Percentiles rank a stretch among this genome's conserved stretches.
Conservation (phyloP, 2,113 vertebrate genomes). For the Cnemophilus loriae region DNA sequence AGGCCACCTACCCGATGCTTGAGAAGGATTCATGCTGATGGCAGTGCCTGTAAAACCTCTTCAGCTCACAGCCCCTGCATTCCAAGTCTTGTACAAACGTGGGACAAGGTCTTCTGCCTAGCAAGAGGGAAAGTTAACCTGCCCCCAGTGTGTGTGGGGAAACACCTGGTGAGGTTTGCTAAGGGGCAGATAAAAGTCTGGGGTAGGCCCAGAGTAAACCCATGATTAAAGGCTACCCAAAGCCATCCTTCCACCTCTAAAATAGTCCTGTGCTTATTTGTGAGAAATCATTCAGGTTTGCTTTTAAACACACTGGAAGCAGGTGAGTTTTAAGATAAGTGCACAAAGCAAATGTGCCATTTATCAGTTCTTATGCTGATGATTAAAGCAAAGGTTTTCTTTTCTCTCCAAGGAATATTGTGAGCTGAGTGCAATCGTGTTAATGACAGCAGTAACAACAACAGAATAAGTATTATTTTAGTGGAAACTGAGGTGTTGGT, state of each 20-base stretch:
- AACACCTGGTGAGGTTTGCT: neutral
- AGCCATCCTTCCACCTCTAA: neutral
- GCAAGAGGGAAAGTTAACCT: neutral
- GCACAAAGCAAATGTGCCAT: neutral
- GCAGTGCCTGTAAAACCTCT: neutral
- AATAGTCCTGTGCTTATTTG: neutral
- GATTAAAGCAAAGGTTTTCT: neutral
- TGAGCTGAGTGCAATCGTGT: neutral
- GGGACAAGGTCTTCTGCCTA: neutral
- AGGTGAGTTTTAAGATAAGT: neutral
- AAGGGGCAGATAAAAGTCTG: neutral
- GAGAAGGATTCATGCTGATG: neutral
- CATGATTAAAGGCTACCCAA: neutral
- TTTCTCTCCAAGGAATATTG: neutral
- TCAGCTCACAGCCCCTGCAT: neutral
- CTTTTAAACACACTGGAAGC: neutral
- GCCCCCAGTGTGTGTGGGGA: accelerated
- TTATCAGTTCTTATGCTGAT: neutral
- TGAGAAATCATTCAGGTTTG: neutral
- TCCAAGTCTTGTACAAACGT: neutral
- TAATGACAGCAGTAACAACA: neutral
- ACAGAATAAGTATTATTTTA: neutral
- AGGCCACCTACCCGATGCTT: accelerated
- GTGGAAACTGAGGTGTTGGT: neutral
- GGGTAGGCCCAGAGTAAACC: neutral